phyloP scores from a whole-genome alignment of 2,797 vertebrate species.

The Hydrocynus forskahlii region DNA sequence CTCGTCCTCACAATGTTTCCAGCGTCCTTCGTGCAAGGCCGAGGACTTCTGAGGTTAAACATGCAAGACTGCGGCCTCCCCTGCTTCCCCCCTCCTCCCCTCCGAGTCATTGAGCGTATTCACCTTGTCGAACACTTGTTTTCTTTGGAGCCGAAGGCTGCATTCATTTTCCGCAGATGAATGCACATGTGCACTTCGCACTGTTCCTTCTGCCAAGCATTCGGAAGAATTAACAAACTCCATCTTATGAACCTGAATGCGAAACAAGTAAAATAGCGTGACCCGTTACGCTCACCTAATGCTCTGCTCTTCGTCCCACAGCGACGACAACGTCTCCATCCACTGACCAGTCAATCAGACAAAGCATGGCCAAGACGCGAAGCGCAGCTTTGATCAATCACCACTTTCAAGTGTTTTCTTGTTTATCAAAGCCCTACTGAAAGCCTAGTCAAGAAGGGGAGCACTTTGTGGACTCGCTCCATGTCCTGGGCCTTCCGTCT shows the following conservation, averaged over 20 bases:
- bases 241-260: background rate
- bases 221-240: slow-evolving; percentile 35
- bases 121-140: slow-evolving; percentile 52
- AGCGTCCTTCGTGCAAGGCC: background rate
- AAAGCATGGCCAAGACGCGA: too few species aligned
- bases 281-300: background rate
- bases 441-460: background rate
- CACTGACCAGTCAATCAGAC: background rate
- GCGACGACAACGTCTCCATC: background rate
- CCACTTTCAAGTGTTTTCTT: background rate
- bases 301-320: background rate
- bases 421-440: background rate
- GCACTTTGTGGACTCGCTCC: background rate
- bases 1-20: slow-evolving; percentile 36
- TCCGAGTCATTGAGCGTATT: slow-evolving; percentile 41
- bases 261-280: background rate
- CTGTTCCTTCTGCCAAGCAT: slow-evolving; percentile 38
- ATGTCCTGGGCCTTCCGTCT: background rate
- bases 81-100: slow-evolving; percentile 4
- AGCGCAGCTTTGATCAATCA: too few species aligned
- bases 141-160: slow-evolving; percentile 41
- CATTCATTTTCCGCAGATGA: slow-evolving; percentile 42
- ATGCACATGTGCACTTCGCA: slow-evolving; percentile 43
- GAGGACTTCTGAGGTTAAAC: slow-evolving; percentile 52
- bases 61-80: slow-evolving; percentile 17